Evolutionary conservation across 2,797 vertebrate genomes (phyloP).

Genomic region (Coranthus polyacanthus): DNA sequence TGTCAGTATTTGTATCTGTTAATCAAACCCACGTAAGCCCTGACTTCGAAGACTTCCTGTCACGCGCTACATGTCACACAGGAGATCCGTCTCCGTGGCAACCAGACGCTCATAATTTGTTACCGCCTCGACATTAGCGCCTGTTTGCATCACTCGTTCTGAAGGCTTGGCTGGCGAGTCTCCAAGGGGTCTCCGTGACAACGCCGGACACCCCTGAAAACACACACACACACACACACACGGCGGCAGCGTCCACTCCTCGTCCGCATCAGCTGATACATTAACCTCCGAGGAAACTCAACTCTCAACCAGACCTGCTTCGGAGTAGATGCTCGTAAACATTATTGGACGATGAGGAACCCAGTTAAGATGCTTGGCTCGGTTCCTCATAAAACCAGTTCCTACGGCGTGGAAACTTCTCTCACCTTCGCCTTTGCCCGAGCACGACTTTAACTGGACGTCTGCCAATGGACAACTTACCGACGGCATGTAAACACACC

Average conservation of each 20-base stretch:
- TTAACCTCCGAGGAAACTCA: conserved; percentile 4
- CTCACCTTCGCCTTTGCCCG: conserved; percentile 10
- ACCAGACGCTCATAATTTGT: conserved; percentile 24
- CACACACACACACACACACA: too few species aligned
- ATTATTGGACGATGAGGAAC: conserved; percentile 16
- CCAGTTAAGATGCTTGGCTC: conserved; percentile 17
- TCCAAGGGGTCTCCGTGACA: conserved; percentile 58
- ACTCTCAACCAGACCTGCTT: conserved; percentile 10
- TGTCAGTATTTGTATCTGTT: not conserved
- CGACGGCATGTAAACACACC: not conserved
- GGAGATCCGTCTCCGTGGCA: conserved; percentile 12
- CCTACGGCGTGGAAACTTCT: not conserved
- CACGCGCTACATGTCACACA: not conserved
- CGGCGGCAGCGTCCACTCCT: too few species aligned
- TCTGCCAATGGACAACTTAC: conserved; percentile 38
- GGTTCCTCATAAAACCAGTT: not conserved
- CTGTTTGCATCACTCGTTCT: conserved; percentile 46
- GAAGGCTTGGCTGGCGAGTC: conserved; percentile 26
- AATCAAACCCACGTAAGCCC: not conserved
- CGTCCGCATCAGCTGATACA: not conserved
- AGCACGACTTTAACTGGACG: conserved; percentile 12
- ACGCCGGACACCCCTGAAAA: conserved; percentile 48
- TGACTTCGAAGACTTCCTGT: conserved; percentile 1
- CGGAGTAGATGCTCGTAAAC: not conserved
- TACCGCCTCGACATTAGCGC: conserved; percentile 13